Base-by-base conservation (phyloP, 2,797 vertebrate genomes). In the Steatocranus sp. region DNA sequence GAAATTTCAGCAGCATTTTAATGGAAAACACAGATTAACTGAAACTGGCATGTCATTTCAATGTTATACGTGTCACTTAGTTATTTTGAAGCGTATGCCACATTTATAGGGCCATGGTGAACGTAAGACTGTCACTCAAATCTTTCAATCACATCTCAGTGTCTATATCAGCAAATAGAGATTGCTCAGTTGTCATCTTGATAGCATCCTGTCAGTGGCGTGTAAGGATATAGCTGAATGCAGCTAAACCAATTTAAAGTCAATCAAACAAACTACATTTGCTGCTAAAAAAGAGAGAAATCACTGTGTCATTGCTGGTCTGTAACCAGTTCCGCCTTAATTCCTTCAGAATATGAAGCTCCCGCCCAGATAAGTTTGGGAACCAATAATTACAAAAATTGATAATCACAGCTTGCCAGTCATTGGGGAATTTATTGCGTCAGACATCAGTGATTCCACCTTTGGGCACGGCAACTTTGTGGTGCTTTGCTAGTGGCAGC, bases 91-190 rank as follows among this genome's bases (percentile, higher is more conserved):
- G 66, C 0, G 0, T 46, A 41, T 25, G 63, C 34, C 1, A 1
- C 20, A 41, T 68, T 46, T 70, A 25, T 17, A 70, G 23, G 23
- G 0, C 41, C 2, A 0, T 34, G 17, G 6, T 2, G 1, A 27
- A 70, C 23, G 1, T 18, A 11, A 46, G 23, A 46, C 15, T 70
- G 41, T 2, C 23, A 46, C 41, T 46, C 2, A 61, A 17, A 25
- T 43, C 20, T 68, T 43, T 68, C 8, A 68, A 43, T 17, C 20
- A 43, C 63, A 68, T 68, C 63, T 43, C 38, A 68, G 38, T 25
- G 38, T 43, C 38, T 25, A 7, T 17, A 43, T 68, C 23, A 43
- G 38, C 38, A 68, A 27, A 70, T 4, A 27, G 23, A 70, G 23
- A 18, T 18, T 27, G 9, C 5, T 70, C 41, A 27, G 15, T 18